Percentiles rank a stretch among this genome's conserved stretches.
These are phyloP conservation scores for Hemistola chrysoprasaria DNA, from an alignment of 2,888 invertebrate genomes.

Conservation along the genomic window DNA sequence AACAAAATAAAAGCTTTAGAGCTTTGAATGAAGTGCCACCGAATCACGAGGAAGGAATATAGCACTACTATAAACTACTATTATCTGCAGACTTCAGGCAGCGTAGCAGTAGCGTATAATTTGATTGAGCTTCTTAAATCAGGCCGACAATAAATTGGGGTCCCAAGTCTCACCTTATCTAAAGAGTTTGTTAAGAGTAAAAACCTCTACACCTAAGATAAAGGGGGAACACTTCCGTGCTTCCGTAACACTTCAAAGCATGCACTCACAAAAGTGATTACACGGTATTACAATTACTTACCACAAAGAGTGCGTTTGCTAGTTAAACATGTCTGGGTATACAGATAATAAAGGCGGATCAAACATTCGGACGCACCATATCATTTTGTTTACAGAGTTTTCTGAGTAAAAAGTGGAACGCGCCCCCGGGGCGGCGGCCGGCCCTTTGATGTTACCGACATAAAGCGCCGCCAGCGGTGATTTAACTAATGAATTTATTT, in stretches of 20 bases:
- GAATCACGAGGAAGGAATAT: slow-evolving; percentile 46
- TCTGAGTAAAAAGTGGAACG: slow-evolving; percentile 79
- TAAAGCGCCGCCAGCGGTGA: slow-evolving; percentile 81
- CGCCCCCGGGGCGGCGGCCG: slow-evolving; percentile 68
- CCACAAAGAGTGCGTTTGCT: slow-evolving; percentile 67
- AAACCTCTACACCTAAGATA: not conserved
- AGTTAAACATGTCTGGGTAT: slow-evolving; percentile 69
- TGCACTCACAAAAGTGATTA: slow-evolving; percentile 52
- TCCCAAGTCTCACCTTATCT: not conserved
- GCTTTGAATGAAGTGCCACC: slow-evolving; percentile 68
- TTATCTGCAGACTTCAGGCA: slow-evolving; percentile 27
- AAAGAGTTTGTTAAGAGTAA: too few relatives aligned
- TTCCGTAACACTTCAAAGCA: slow-evolving; percentile 39
- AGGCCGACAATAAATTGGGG: slow-evolving; percentile 6
- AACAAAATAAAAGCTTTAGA: slow-evolving; percentile 76
- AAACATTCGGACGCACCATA: slow-evolving; percentile 78
- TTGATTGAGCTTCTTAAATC: slow-evolving; percentile 34
- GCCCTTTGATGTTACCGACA: slow-evolving; percentile 81
- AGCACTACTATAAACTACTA: slow-evolving; percentile 45
- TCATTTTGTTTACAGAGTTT: slow-evolving; percentile 82
- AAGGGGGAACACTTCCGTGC: not conserved
- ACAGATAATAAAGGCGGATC: slow-evolving; percentile 80
- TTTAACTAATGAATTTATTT: slow-evolving; percentile 84
- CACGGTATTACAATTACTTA: slow-evolving; percentile 58
- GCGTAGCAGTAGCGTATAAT: slow-evolving; percentile 36